A percentile compares a stretch with the other conserved stretches of the same genome.
Evolutionary conservation across 2,113 vertebrate genomes (phyloP).

Genomic region (Vicugna pacos): DNA sequence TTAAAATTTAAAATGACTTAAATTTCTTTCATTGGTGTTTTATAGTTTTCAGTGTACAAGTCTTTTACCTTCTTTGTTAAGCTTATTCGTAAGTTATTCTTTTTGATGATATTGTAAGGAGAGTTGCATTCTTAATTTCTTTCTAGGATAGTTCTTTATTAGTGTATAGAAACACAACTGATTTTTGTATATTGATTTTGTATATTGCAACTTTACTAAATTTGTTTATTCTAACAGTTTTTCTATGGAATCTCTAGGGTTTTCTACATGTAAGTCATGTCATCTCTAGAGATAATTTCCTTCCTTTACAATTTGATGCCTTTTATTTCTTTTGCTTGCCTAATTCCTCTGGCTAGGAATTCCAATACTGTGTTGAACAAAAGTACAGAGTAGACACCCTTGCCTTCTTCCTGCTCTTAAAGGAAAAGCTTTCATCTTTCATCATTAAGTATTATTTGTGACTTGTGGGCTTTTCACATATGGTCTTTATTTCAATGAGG

Average conservation of each 20-base stretch:
- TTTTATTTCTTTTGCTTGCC: not conserved
- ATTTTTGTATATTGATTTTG: not conserved
- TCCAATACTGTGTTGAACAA: not conserved
- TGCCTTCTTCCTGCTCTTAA: not conserved
- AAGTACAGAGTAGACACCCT: not conserved
- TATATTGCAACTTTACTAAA: not conserved
- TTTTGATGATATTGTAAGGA: not conserved
- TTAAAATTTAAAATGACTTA: not conserved
- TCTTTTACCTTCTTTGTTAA: not conserved
- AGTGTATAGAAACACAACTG: not conserved
- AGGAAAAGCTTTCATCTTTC: not conserved
- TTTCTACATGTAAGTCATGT: not conserved
- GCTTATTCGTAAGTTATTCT: not conserved
- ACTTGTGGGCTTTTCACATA: not conserved
- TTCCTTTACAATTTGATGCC: not conserved
- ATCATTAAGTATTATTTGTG: not conserved
- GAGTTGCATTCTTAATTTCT: not conserved
- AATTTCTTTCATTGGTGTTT: not conserved
- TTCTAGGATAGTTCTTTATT: not conserved
- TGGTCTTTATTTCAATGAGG: not conserved
- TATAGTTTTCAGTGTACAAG: not conserved
- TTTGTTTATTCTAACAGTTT: not conserved
- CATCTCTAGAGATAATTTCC: not conserved
- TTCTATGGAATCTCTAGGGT: not conserved
- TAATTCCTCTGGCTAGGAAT: not conserved